A percentile compares a stretch with the other conserved stretches of the same genome.
Conservation (phyloP, 2,113 vertebrate species). For the Oceanites oceanicus region DNA sequence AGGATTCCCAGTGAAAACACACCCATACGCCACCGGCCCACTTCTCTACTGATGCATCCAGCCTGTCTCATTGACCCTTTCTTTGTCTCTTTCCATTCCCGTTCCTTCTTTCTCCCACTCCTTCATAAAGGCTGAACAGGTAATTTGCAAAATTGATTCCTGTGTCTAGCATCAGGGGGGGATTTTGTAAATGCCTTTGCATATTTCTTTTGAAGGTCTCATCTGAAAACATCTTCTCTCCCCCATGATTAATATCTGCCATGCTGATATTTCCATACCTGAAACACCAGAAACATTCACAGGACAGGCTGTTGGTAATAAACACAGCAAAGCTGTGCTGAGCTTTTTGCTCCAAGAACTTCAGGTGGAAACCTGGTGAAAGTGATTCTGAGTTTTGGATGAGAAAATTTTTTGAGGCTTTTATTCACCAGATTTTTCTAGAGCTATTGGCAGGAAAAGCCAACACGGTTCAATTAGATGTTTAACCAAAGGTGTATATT, state of each 20-base stretch:
- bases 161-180: not conserved
- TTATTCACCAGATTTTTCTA: not conserved
- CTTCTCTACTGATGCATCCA: not conserved
- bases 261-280: not conserved
- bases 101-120: not conserved
- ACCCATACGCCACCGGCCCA: rapidly evolving
- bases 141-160: not conserved
- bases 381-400: not conserved
- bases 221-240: not conserved
- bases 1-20: not conserved
- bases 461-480: not conserved
- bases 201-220: not conserved
- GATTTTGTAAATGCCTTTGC: not conserved
- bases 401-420: not conserved
- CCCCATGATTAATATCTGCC: too few species aligned
- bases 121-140: not conserved
- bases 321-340: not conserved
- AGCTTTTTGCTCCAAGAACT: not conserved
- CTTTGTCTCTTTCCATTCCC: not conserved
- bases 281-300: not conserved
- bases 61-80: not conserved
- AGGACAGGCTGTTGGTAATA: not conserved
- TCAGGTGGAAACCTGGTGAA: not conserved
- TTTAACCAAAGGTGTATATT: not conserved
- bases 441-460: not conserved